phyloP scores from a whole-genome alignment of 2,113 vertebrate genomes.

The Cryptotis parvus region DNA sequence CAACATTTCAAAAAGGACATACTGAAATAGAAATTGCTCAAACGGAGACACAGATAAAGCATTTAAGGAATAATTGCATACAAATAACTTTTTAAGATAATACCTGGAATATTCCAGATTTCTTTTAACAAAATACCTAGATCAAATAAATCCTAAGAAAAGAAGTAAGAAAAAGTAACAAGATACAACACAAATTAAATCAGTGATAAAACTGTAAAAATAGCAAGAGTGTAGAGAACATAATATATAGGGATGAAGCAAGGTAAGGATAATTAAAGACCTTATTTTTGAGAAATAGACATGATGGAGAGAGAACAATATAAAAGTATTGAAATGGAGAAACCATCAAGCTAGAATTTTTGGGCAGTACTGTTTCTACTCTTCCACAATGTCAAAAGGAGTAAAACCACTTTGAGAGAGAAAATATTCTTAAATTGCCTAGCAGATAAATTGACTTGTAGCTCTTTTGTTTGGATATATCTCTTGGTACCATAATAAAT shows the following conservation, averaged over 20 bases:
- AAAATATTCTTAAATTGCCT: not conserved
- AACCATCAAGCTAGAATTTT: not conserved
- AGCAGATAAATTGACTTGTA: not conserved
- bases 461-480: not conserved
- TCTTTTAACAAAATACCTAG: not conserved
- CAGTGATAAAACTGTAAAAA: not conserved
- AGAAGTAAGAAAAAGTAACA: not conserved
- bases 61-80: not conserved
- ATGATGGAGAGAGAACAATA: not conserved
- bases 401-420: not conserved
- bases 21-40: not conserved
- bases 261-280: not conserved
- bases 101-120: not conserved
- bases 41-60: not conserved
- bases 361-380: not conserved
- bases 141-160: not conserved
- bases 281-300: not conserved
- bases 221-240: not conserved
- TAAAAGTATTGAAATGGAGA: not conserved
- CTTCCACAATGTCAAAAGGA: not conserved
- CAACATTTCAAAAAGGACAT: not conserved
- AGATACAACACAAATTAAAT: not conserved
- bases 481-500: constrained; percentile 12
- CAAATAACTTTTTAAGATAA: not conserved
- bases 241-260: not conserved